These are phyloP conservation scores for Nixonia krombeini DNA, from an alignment of 1,140 invertebrate genomes.

Conservation along the genomic window DNA sequence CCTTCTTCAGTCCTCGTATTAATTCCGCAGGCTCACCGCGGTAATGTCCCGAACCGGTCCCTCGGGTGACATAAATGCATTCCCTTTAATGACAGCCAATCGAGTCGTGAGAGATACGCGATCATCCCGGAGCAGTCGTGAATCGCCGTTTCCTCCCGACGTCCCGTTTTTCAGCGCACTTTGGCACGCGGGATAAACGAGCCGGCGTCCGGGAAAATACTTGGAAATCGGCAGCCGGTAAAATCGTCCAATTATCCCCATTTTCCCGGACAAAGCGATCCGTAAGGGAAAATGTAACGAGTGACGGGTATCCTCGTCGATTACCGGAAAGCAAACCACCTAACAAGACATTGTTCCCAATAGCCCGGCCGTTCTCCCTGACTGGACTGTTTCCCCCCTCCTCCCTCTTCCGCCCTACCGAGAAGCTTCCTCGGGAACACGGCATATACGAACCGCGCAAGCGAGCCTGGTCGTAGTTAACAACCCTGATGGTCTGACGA, in stretches of 20 bases:
- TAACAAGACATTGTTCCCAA: slow-evolving; percentile 68
- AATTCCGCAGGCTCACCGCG: slow-evolving; percentile 60
- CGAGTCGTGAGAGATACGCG: slow-evolving; percentile 67
- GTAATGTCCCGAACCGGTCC: slow-evolving; percentile 57
- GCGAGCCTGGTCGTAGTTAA: slow-evolving; percentile 60
- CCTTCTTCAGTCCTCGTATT: slow-evolving; percentile 60
- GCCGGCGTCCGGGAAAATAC: too few relatives aligned
- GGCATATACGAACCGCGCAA: slow-evolving; percentile 44
- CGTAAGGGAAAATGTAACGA: slow-evolving; percentile 54
- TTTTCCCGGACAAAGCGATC: not conserved
- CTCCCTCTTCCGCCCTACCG: too few relatives aligned
- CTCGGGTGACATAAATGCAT: slow-evolving; percentile 66
- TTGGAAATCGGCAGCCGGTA: too few relatives aligned
- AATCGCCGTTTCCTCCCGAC: too few relatives aligned
- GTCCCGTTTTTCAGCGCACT: too few relatives aligned
- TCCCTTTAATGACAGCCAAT: slow-evolving; percentile 69
- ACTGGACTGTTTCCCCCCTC: slow-evolving; percentile 15
- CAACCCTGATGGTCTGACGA: slow-evolving; percentile 60
- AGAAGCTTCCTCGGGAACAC: slow-evolving; percentile 20
- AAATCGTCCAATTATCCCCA: not conserved
- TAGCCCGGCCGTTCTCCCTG: slow-evolving; percentile 58
- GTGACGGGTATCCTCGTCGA: slow-evolving; percentile 52
- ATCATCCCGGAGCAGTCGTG: too few relatives aligned
- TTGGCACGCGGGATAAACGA: too few relatives aligned
- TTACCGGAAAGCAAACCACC: slow-evolving; percentile 65